A percentile compares a stretch with the other conserved stretches of the same genome.
Conservation (phyloP, 1,140 invertebrate genomes). For the Palaemon carinicauda region DNA sequence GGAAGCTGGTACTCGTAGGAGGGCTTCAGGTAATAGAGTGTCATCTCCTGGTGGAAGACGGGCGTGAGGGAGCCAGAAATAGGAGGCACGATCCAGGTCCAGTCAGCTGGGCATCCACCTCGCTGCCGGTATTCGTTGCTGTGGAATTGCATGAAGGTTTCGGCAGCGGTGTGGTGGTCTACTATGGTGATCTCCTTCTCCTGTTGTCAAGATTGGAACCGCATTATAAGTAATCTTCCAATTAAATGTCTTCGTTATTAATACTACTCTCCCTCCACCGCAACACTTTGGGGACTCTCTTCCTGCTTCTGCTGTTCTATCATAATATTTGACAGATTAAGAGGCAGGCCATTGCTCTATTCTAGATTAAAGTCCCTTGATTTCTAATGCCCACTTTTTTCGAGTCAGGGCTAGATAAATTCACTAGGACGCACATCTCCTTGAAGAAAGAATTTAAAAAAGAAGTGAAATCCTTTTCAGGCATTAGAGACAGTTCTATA, state of each 20-base stretch:
- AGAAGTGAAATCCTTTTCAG: too few species aligned
- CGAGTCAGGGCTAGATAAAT: too few species aligned
- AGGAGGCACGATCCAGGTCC: conserved; percentile 96
- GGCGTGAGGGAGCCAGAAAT: conserved; percentile 88
- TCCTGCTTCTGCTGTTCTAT: too few species aligned
- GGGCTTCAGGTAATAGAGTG: conserved; percentile 82
- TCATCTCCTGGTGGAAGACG: conserved; percentile 96
- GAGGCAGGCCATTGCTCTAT: too few species aligned
- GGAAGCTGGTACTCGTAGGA: conserved; percentile 87
- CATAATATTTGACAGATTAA: too few species aligned
- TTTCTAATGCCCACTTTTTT: too few species aligned
- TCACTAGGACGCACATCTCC: too few species aligned
- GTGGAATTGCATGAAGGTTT: conserved; percentile 94
- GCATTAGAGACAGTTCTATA: too few species aligned
- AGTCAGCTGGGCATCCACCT: conserved; percentile 91
- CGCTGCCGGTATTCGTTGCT: conserved; percentile 88
- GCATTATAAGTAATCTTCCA: background rate
- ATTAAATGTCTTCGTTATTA: background rate
- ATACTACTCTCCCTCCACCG: too few species aligned
- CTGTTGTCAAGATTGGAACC: conserved; percentile 63
- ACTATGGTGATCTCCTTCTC: conserved; percentile 88
- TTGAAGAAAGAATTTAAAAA: too few species aligned
- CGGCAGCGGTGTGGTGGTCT: conserved; percentile 92
- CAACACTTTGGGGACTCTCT: too few species aligned
- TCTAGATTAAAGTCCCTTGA: too few species aligned